A percentile compares a stretch with the other conserved stretches of the same genome.
Conservation (phyloP, 2,888 invertebrate species). For the Dasysyrphus tricinctus region DNA sequence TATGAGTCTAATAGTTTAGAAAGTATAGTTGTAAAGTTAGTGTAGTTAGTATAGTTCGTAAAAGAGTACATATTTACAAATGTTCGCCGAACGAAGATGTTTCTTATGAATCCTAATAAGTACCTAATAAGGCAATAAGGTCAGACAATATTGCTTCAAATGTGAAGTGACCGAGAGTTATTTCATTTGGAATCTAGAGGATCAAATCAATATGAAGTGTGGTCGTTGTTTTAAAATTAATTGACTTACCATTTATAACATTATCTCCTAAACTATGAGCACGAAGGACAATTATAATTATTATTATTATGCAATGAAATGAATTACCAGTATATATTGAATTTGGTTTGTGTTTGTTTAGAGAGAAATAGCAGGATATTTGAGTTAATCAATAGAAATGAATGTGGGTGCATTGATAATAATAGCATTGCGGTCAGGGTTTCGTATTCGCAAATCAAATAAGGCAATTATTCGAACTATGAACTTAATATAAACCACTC, state of each 20-base stretch:
- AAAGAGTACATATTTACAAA: no score
- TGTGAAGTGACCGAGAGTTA: no score
- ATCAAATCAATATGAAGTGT: no score
- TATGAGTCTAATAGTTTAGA: neutral
- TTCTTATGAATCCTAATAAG: no score
- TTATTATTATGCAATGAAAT: conserved; percentile 49
- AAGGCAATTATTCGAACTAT: neutral
- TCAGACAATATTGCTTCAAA: no score
- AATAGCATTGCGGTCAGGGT: neutral
- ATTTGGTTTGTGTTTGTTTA: conserved; percentile 15
- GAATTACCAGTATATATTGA: conserved; percentile 42
- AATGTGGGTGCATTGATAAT: conserved; percentile 41
- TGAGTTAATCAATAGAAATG: conserved; percentile 61
- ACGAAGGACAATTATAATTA: conserved; percentile 52
- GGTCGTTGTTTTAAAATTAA: neutral
- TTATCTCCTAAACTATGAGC: neutral
- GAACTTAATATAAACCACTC: neutral
- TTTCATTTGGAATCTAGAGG: no score
- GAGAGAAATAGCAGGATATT: conserved; percentile 17
- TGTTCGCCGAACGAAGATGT: no score
- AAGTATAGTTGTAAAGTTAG: neutral
- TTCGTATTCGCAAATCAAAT: neutral
- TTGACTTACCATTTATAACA: neutral
- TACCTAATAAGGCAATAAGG: no score
- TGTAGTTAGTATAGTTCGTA: no score